phyloP scores from a whole-genome alignment of 2,888 invertebrate species.

The Geotrupes spiniger region DNA sequence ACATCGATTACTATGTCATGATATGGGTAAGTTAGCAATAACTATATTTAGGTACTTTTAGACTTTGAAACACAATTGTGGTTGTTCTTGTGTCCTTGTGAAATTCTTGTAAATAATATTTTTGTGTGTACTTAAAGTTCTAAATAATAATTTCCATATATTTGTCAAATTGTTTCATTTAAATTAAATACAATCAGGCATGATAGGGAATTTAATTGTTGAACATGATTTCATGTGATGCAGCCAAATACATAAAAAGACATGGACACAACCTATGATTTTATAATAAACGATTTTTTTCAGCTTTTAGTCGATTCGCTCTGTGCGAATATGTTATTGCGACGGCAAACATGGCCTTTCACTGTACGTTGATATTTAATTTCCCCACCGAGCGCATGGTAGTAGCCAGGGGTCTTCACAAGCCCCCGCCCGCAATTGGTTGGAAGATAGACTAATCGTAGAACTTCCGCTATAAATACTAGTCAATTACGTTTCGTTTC shows the following conservation, averaged over 20 bases:
- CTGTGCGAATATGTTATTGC: constrained; percentile 91
- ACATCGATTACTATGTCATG: constrained; percentile 85
- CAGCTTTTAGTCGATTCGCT: constrained; percentile 95
- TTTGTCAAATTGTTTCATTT: no score
- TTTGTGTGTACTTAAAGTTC: no score
- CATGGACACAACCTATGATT: no score
- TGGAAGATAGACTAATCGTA: constrained; percentile 30
- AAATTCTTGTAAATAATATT: no score
- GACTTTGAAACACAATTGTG: no score
- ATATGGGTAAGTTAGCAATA: constrained; percentile 78
- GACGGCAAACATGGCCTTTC: constrained; percentile 89
- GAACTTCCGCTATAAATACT: neutral
- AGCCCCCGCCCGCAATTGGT: constrained; percentile 20
- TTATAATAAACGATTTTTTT: constrained; percentile 6
- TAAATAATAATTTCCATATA: no score
- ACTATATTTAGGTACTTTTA: no score
- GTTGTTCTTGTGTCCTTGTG: no score
- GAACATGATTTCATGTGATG: no score
- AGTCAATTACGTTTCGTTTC: constrained; percentile 11
- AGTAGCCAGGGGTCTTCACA: constrained; percentile 58
- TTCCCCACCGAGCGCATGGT: constrained; percentile 80
- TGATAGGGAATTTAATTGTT: no score
- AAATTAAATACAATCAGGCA: no score
- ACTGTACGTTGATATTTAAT: constrained; percentile 82
- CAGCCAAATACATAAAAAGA: no score